Base-by-base conservation (phyloP, 2,113 vertebrate species). In the Silurus meridionalis region DNA sequence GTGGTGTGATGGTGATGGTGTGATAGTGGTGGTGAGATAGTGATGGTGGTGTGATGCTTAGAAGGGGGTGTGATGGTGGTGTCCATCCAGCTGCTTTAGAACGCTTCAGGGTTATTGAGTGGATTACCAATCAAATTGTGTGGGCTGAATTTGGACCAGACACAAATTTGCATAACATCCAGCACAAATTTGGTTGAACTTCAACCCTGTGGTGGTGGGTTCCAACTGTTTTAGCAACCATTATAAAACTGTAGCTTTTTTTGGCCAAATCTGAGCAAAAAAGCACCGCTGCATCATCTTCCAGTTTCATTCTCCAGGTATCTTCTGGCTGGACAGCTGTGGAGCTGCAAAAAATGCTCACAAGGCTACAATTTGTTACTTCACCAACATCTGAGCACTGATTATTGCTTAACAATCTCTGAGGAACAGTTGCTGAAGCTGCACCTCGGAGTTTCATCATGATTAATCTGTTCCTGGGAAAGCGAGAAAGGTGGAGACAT, bases 381-480 rank as follows among this genome's bases (percentile, higher is more conserved):
- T 58, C 78, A 21, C 25, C 78, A 19, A 55, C 25, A 37, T 60
- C 25, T 46, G 28, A 60, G 28, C 2, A 8, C 25, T 80, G 55
- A 60, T 80, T 46, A 60, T 46, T 46, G 57, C 9, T n/a, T 80
- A 28, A 2, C 21, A 80, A 80, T 80, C 50, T n/a, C 50, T 6
- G 50, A 15, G 13, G 10, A 90, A 84, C 89, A 91, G 93, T 93
- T 93, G 91, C 91, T 92, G 87, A 91, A 89, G 92, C 82, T 91
- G 82, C 90, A 83, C 86, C 91, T 91, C 90, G 86, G 89, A 81
- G 52, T 81, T 77, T 75, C 79, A 77, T 67, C 84, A 67, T 74
- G 85, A 85, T 63, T 48, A 78, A 60, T 84, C 52, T 69, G 80
- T 69, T 60, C 19, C 50, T 83, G 55, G 83, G 52, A 67, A 0